phyloP scores from a whole-genome alignment of 2,888 invertebrate species.

The Epistrophella euchroma region DNA sequence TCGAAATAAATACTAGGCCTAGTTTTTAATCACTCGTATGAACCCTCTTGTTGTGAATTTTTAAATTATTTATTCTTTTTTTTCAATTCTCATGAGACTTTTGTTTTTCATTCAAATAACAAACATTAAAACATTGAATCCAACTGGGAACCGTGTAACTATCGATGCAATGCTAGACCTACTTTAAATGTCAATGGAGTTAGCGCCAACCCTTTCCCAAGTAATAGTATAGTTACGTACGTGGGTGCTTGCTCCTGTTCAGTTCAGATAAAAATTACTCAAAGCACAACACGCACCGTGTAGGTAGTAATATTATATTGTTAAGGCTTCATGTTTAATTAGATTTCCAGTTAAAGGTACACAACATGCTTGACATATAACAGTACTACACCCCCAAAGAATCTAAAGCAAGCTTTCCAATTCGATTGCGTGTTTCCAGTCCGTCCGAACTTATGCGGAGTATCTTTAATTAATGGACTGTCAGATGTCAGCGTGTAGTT shows the following conservation, averaged over 20 bases:
- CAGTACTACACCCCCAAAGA: neutral
- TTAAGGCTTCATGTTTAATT: constrained; percentile 25
- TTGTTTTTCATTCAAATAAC: neutral
- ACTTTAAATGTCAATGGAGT: neutral
- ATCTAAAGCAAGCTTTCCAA: constrained; percentile 20
- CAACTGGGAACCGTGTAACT: neutral
- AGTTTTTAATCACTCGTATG: neutral
- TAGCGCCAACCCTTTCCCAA: neutral
- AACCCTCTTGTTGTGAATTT: neutral
- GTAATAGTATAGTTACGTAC: neutral
- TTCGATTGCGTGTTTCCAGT: constrained; percentile 51
- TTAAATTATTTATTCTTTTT: neutral
- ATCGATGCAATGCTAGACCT: neutral
- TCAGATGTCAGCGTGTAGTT: constrained; percentile 42
- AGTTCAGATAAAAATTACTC: constrained; percentile 15
- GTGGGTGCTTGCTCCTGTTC: constrained; percentile 2
- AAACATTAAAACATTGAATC: neutral
- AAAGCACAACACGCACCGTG: constrained; percentile 21
- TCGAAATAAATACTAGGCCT: neutral
- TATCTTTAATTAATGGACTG: constrained; percentile 65
- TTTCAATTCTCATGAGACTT: neutral
- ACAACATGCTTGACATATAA: constrained; percentile 30
- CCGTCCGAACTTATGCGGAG: constrained; percentile 19
- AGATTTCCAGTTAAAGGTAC: constrained; percentile 30
- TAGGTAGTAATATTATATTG: neutral